These are phyloP conservation scores for Virgularia gustaviana DNA, from an alignment of 92 coral and sea anemone species.

Conservation along the genomic window DNA sequence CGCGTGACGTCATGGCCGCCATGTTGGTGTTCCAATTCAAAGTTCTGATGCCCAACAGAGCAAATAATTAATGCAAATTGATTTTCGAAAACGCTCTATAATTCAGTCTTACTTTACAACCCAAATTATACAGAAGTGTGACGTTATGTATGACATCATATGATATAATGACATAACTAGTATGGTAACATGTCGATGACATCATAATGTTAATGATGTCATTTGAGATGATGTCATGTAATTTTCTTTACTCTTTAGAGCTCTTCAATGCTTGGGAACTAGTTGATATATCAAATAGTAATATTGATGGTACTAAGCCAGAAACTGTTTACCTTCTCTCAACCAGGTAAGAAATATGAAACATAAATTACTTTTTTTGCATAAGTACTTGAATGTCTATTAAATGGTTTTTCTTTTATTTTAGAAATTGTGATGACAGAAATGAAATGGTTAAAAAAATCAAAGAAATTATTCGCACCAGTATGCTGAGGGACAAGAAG, in stretches of 20 bases:
- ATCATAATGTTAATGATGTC: neutral
- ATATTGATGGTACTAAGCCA: constrained; percentile 66
- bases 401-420: neutral
- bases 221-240: neutral
- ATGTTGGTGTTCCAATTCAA: too few relatives aligned
- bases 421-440: constrained; percentile 78
- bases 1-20: too few relatives aligned
- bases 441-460: constrained; percentile 69
- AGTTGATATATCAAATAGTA: constrained; percentile 71
- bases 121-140: too few relatives aligned
- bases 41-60: too few relatives aligned
- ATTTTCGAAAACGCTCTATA: too few relatives aligned
- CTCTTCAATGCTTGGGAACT: constrained; percentile 93
- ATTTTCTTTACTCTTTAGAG: constrained; percentile 42
- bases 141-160: neutral
- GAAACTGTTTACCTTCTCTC: constrained; percentile 82
- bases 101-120: too few relatives aligned
- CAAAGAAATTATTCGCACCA: constrained; percentile 79
- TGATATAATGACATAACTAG: too few relatives aligned
- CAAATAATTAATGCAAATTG: too few relatives aligned
- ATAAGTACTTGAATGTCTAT: neutral
- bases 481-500: constrained; percentile 72
- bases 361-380: neutral
- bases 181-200: too few relatives aligned
- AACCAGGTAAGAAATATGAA: constrained; percentile 63